Conservation (phyloP, 2,797 vertebrate species). For the Eulemur rubriventer region DNA sequence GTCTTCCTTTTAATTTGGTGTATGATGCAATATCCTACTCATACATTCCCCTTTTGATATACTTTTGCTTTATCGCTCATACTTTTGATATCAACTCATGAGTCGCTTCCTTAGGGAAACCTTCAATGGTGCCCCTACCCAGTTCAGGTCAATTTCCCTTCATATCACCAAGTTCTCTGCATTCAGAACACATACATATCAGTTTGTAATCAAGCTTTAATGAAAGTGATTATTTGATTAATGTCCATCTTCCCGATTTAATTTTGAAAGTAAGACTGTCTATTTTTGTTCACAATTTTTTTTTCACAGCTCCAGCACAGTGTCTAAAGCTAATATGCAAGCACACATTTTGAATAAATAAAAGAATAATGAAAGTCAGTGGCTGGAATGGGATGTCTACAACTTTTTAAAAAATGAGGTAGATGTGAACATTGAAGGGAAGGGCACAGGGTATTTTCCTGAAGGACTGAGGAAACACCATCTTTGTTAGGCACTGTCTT, state of each 20-base stretch:
- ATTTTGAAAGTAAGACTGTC: neutral
- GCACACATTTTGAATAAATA: constrained; percentile 8
- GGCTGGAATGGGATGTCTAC: neutral
- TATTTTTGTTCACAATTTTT: neutral
- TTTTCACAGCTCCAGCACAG: neutral
- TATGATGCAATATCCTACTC: neutral
- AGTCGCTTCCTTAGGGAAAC: neutral
- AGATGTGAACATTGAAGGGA: neutral
- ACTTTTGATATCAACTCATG: neutral
- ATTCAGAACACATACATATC: neutral
- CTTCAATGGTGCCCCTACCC: neutral
- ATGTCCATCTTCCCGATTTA: neutral
- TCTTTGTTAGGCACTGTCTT: neutral
- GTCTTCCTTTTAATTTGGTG: neutral
- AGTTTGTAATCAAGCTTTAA: neutral
- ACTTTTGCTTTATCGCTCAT: neutral
- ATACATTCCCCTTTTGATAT: neutral
- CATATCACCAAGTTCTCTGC: neutral
- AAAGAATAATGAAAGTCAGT: neutral
- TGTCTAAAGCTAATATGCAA: neutral
- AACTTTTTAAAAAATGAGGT: neutral
- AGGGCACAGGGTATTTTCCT: neutral
- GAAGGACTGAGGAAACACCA: neutral
- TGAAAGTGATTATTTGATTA: neutral
- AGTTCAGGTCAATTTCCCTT: neutral